Evolutionary conservation across 2,797 vertebrate genomes (phyloP).

Genomic region (Eptatretus atami): DNA sequence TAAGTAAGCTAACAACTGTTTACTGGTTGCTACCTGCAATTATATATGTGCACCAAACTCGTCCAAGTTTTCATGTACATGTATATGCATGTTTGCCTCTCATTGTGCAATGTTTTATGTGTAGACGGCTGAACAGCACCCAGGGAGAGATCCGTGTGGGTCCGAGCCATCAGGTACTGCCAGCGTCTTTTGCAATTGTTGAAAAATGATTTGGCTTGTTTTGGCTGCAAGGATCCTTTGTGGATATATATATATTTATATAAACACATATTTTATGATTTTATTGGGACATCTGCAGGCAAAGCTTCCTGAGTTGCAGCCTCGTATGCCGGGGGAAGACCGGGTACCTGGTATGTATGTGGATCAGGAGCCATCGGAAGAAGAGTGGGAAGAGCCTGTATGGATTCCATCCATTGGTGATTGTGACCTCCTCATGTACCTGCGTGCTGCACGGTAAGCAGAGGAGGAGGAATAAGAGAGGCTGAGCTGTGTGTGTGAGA

Average conservation of each 20-base stretch:
- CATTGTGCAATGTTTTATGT: slow-evolving; percentile 10
- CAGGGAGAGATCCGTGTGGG: slow-evolving; percentile 95
- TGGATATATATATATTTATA: background rate
- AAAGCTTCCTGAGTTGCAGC: slow-evolving; percentile 85
- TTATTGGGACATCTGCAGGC: slow-evolving; percentile 26
- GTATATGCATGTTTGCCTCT: background rate
- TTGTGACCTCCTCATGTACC: slow-evolving; percentile 97
- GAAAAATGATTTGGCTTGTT: no score
- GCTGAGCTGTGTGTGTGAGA: no score
- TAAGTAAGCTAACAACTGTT: no score
- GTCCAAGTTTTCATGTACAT: slow-evolving; percentile 5
- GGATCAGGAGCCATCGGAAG: no score
- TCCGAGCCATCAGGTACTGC: slow-evolving; percentile 81
- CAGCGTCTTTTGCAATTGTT: background rate
- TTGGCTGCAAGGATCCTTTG: background rate
- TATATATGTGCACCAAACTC: background rate
- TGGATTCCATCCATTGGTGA: slow-evolving; percentile 98
- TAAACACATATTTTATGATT: background rate
- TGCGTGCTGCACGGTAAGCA: slow-evolving; percentile 67
- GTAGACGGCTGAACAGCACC: slow-evolving; percentile 91
- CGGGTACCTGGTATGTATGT: slow-evolving; percentile 34
- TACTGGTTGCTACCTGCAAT: no score
- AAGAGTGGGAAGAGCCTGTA: slow-evolving; percentile 71
- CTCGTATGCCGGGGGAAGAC: slow-evolving; percentile 47
- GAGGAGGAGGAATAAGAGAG: background rate